Conservation (phyloP, 2,113 vertebrate genomes). For the Poicephalus meyeri region DNA sequence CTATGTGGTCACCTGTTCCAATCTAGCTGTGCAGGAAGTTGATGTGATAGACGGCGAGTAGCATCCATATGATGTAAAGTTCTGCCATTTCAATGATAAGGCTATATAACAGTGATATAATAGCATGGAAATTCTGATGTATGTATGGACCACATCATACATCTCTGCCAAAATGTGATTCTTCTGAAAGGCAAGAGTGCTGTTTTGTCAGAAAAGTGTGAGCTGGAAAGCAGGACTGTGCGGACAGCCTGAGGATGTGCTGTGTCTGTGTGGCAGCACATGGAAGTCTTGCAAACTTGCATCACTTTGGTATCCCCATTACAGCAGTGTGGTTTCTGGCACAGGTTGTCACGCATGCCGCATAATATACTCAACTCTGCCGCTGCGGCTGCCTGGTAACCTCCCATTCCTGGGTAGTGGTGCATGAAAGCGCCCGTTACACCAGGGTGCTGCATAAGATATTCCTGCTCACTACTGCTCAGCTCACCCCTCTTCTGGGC, state of each 20-base stretch:
- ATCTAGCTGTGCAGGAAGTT: background rate
- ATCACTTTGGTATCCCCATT: background rate
- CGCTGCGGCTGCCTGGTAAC: background rate
- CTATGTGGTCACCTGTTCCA: background rate
- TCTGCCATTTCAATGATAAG: background rate
- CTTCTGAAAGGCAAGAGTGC: background rate
- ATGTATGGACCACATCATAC: background rate
- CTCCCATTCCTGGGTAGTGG: background rate
- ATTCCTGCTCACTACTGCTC: background rate
- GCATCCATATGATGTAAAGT: background rate
- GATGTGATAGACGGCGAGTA: background rate
- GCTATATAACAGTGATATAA: background rate
- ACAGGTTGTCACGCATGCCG: background rate
- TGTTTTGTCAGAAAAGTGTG: background rate
- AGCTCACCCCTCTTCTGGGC: background rate
- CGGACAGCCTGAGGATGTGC: background rate
- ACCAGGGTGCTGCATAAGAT: background rate
- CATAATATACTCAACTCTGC: background rate
- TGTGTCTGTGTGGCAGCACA: fast-evolving
- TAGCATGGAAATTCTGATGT: background rate
- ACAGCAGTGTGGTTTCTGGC: background rate
- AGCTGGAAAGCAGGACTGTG: background rate
- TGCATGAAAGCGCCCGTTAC: background rate
- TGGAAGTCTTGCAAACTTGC: background rate
- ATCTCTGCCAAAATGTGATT: fast-evolving